Percentiles rank a stretch among this genome's conserved stretches.
These are phyloP conservation scores for Pasiphila rectangulata DNA, from an alignment of 2,888 invertebrate species.

Conservation along the genomic window DNA sequence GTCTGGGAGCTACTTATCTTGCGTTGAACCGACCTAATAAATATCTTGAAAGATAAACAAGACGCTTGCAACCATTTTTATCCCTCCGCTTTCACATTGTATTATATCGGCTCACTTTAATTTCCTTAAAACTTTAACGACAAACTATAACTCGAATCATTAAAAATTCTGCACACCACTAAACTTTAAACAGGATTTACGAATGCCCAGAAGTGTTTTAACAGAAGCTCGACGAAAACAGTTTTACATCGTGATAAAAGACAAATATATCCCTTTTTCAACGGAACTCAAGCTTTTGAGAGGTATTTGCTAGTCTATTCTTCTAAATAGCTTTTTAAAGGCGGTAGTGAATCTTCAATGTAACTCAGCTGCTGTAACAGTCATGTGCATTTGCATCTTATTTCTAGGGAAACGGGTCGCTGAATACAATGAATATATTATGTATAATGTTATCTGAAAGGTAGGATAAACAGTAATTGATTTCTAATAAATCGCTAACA, in stretches of 20 bases:
- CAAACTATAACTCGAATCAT: neutral
- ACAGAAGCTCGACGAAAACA: slow-evolving; percentile 21
- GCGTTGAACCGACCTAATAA: too few relatives aligned
- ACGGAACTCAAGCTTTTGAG: slow-evolving; percentile 14
- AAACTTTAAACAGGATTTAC: neutral
- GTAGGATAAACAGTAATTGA: too few relatives aligned
- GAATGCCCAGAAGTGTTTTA: slow-evolving; percentile 6
- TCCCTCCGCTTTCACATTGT: too few relatives aligned
- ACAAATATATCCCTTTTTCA: slow-evolving; percentile 23
- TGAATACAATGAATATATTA: too few relatives aligned
- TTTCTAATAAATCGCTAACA: too few relatives aligned
- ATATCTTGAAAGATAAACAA: too few relatives aligned
- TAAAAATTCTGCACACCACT: neutral
- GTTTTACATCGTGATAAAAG: slow-evolving; percentile 30
- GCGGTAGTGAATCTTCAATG: neutral
- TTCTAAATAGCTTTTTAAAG: slow-evolving; percentile 16
- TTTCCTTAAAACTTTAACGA: too few relatives aligned
- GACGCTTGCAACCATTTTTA: too few relatives aligned
- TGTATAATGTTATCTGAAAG: too few relatives aligned
- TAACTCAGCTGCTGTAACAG: neutral
- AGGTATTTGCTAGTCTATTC: slow-evolving; percentile 17
- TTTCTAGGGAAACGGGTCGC: neutral
- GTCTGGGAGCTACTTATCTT: too few relatives aligned
- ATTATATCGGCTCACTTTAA: too few relatives aligned
- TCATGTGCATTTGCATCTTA: slow-evolving; percentile 5